Evolutionary conservation across 2,113 vertebrate genomes (phyloP).

Genomic region (Eonycteris spelaea): DNA sequence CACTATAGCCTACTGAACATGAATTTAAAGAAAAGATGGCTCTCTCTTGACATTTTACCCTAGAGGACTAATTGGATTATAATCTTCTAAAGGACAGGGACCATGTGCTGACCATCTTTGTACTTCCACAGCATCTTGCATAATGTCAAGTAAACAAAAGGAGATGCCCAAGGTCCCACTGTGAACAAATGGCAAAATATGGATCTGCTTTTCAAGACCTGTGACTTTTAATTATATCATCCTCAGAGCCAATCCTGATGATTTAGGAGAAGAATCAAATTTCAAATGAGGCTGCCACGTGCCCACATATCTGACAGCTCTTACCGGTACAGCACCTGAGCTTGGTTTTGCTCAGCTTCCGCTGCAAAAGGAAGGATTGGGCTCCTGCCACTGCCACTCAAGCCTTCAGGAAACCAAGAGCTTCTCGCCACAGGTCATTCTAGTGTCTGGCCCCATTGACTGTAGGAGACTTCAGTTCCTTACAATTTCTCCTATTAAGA

Average conservation of each 20-base stretch:
- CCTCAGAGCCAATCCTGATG: background rate
- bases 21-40: background rate
- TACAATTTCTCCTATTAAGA: background rate
- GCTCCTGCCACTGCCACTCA: rapidly evolving
- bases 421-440: background rate
- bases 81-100: background rate
- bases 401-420: background rate
- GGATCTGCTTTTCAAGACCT: background rate
- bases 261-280: background rate
- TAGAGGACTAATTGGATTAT: background rate
- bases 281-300: rapidly evolving
- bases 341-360: background rate
- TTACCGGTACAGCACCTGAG: rapidly evolving
- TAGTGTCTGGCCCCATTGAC: background rate
- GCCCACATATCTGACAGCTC: background rate
- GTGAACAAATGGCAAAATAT: background rate
- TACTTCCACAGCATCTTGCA: background rate
- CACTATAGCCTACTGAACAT: background rate
- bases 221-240: background rate
- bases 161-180: background rate
- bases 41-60: background rate
- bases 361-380: background rate
- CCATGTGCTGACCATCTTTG: background rate
- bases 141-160: background rate
- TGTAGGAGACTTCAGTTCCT: background rate